Evolutionary conservation across 2,797 vertebrate genomes (phyloP), one percentile per base, ranked within the genome.

Genomic region (Rhadinocentrus ornatus): DNA sequence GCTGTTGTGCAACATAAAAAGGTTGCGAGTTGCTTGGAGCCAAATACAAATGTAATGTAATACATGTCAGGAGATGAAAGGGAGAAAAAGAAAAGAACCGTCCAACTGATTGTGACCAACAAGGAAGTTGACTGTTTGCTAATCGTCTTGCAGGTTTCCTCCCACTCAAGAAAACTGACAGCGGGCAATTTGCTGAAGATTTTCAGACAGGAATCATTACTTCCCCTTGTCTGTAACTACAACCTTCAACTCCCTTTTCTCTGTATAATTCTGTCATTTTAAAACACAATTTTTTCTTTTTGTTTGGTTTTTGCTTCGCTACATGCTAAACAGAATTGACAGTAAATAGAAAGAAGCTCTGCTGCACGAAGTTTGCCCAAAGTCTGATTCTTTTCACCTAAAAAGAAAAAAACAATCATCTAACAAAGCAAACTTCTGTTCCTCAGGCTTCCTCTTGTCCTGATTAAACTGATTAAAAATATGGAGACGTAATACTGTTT

Each of bases 121-220:
- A 11, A 86, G 87, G 81, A 86, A 87, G 86, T 31, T 6, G 6
- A 31, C 29, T 31, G 29, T 31, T 31, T 31, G 29, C 29, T 31
- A 31, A n/a, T n/a, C n/a, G n/a, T n/a, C n/a, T n/a, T n/a, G n/a
- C n/a, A 83, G 44, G 62, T 71, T 68, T 22, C 44, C 60, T 71
- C 71, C 59, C 72, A 26, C 67, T 56, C 52, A 3, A 39, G 64
- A 71, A 82, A 79, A 29, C 46, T 4, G 55, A 59, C 29, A 58
- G 41, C 41, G 3, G 39, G 12, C 39, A 41, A 16, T 20, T 44
- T 41, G 12, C 16, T 3, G 12, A 55, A 59, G 15, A 32, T 54
- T 50, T 22, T 46, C 1, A 18, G 16, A 63, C 3, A n/a, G 78
- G 27, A 81, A 56, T 54, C 22, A 31, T 55, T 9, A 22, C 60